Evolutionary conservation across 35 echinoderm and acorn worm species (phyloP), one percentile per base, ranked within the genome.

Genomic region (Stichopus chloronotus): DNA sequence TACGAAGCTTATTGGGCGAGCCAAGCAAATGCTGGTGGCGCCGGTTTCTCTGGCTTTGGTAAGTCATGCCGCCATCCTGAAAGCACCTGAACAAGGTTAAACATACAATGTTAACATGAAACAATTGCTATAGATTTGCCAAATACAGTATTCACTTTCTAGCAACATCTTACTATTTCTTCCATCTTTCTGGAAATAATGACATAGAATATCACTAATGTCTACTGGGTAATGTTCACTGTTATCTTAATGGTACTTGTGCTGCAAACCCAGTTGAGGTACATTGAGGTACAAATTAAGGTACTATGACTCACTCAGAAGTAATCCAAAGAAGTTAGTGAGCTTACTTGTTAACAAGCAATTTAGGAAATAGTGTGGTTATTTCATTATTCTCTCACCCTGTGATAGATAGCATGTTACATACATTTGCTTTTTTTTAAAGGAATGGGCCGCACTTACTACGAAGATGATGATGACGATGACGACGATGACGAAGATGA

Each of bases 1-100:
- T 93, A 93, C 25, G 94, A 17, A 59, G 80, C 59, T 53, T 57
- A 11, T 13, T 88, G 86, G 86, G 86, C 14, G 21, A 57, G 60
- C 8, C 86, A 63, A 59, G 86, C 8, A 86, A 54, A 9, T 10
- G 1, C 83, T 24, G 22, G n/a, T 5, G 8, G 84, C 25, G 55
- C 22, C 0, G 56, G 55, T 7, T 57, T 59, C 22, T 88, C 57
- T 22, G 58, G 24, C 58, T 59, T 88, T 88, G 69, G 69, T 74
- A 74, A 74, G 69, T 24, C 7, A 14, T 74, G 69, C 59, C n/a
- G n/a, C 52, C 55, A 63, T 9, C 55, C 10, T 86, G 17, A 3
- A 12, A 8, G 10, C 54, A 53, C 53, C 7, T 8, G 56, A 86
- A 86, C 10, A 7, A 86, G 7, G 52, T 1, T 7, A 79, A 22